Conservation (phyloP, 2,888 invertebrate genomes). For the Parelbella ahira region DNA sequence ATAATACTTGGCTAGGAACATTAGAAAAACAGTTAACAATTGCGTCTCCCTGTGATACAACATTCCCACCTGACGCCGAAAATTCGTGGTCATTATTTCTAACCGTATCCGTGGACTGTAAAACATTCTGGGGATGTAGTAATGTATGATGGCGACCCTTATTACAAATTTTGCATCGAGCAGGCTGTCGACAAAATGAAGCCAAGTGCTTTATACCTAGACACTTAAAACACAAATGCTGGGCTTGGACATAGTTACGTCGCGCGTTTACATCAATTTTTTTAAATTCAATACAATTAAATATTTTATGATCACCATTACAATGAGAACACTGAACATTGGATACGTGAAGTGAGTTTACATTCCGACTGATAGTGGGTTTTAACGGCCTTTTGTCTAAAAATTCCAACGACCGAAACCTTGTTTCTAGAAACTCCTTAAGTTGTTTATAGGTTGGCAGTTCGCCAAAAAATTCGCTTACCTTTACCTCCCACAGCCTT, state of each 20-base stretch:
- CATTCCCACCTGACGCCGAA: constrained; percentile 10
- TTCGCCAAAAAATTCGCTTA: constrained; percentile 6
- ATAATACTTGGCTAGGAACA: constrained; percentile 20
- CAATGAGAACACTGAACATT: constrained; percentile 4
- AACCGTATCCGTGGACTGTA: constrained; percentile 3
- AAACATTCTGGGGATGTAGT: constrained; percentile 25
- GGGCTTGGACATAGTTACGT: constrained; percentile 28
- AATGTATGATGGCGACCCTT: constrained; percentile 30
- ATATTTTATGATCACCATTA: constrained; percentile 29
- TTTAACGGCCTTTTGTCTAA: constrained; percentile 9
- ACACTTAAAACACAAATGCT: constrained; percentile 34
- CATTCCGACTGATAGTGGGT: constrained; percentile 1
- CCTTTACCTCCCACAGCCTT: constrained; percentile 23
- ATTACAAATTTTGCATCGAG: constrained; percentile 29
- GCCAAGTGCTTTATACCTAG: constrained; percentile 30
- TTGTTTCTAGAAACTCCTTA: constrained; percentile 19
- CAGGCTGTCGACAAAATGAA: constrained; percentile 25
- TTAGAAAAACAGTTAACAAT: constrained; percentile 22
- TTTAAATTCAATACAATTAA: constrained; percentile 30
- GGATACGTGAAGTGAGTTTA: constrained; percentile 8
- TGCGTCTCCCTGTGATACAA: constrained; percentile 11
- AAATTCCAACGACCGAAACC: constrained; percentile 24
- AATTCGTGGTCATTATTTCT: background rate
- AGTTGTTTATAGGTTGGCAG: constrained; percentile 15
- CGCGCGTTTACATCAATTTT: constrained; percentile 24